Evolutionary conservation across 2,888 invertebrate genomes (phyloP).

Genomic region (Hirtodrosophila histrioides): DNA sequence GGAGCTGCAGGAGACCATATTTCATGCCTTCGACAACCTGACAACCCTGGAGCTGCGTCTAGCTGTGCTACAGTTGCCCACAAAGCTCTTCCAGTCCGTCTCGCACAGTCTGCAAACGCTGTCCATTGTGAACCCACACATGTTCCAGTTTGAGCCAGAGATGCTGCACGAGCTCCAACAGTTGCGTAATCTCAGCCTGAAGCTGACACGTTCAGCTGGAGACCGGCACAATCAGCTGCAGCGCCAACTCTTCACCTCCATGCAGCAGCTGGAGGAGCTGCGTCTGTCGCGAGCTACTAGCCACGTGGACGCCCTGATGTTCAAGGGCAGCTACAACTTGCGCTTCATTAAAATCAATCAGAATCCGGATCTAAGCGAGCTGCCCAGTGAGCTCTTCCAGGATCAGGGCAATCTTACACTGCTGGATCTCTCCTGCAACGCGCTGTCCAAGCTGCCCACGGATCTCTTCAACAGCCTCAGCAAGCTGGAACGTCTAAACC

Average conservation of each 20-base stretch:
- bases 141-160: conserved; percentile 38
- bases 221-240: conserved; percentile 9
- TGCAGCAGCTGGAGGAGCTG: conserved; percentile 86
- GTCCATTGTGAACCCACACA: conserved; percentile 51
- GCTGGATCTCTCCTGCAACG: conserved; percentile 43
- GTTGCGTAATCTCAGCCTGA: conserved; percentile 54
- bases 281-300: conserved; percentile 86
- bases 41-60: conserved; percentile 47
- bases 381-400: conserved; percentile 51
- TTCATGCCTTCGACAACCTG: conserved; percentile 52
- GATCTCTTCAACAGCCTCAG: conserved; percentile 82
- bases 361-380: conserved; percentile 35
- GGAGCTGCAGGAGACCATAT: conserved; percentile 47
- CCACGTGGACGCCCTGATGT: conserved; percentile 85
- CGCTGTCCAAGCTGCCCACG: conserved; percentile 29
- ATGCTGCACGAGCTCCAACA: conserved; percentile 51
- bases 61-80: conserved; percentile 50
- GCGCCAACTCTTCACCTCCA: conserved; percentile 85
- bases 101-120: conserved; percentile 47
- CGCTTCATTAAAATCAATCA: conserved; percentile 84
- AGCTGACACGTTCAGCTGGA: conserved; percentile 16
- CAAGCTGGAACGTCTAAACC: conserved; percentile 86
- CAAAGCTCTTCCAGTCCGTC: conserved; percentile 42
- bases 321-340: conserved; percentile 87
- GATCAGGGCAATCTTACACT: conserved; percentile 49